Evolutionary conservation across 2,113 vertebrate genomes (phyloP).

Genomic region (Rattus rattus): DNA sequence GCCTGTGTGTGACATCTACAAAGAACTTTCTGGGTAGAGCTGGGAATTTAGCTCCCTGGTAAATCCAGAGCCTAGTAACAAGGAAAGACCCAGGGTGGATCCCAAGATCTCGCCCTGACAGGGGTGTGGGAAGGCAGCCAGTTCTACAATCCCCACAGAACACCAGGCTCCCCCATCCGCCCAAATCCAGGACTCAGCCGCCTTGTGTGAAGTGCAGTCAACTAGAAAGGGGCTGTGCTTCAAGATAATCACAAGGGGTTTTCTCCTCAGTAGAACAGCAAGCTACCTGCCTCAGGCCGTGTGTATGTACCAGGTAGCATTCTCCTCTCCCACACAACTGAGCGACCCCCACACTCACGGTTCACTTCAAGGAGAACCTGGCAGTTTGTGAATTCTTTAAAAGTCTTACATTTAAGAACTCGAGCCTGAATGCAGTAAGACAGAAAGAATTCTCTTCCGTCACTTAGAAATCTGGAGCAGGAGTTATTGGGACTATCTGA

Average conservation of each 20-base stretch:
- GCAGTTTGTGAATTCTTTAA: not conserved
- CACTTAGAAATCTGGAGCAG: not conserved
- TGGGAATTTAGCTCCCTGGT: not conserved
- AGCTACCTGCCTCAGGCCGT: not conserved
- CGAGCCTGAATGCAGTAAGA: not conserved
- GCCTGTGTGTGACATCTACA: not conserved
- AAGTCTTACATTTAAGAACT: slow-evolving; percentile 23
- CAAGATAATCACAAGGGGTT: not conserved
- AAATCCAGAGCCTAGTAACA: not conserved
- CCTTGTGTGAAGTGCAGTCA: not conserved
- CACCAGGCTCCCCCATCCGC: too few species aligned
- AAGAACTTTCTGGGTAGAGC: not conserved
- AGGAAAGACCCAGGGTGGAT: not conserved
- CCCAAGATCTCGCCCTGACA: not conserved
- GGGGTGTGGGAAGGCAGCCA: not conserved
- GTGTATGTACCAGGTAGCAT: not conserved
- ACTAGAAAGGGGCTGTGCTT: not conserved
- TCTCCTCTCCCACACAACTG: not conserved
- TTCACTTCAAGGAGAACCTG: slow-evolving; percentile 20
- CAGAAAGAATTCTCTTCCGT: not conserved
- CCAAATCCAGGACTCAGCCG: not conserved
- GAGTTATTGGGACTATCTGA: not conserved
- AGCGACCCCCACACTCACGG: not conserved
- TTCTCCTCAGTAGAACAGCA: not conserved
- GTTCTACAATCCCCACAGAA: not conserved